These are phyloP conservation scores for Chymomyza fuscimana DNA, from an alignment of 2,888 invertebrate species.

Conservation along the genomic window DNA sequence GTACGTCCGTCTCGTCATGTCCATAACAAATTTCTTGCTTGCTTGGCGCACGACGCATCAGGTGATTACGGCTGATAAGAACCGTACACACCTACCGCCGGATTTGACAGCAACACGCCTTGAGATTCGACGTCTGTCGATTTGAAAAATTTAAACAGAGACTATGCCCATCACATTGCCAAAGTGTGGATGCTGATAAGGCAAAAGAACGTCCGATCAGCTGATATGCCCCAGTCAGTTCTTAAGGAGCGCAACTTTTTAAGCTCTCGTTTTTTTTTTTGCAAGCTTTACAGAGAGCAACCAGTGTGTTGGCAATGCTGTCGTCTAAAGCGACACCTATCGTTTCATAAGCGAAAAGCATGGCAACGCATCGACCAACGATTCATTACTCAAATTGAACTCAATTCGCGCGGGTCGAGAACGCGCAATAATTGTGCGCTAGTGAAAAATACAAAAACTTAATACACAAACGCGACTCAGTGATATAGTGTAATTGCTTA, in stretches of 20 bases:
- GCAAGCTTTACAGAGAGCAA: background rate
- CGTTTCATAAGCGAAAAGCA: constrained; percentile 52
- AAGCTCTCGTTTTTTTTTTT: too few relatives aligned
- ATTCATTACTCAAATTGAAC: constrained; percentile 65
- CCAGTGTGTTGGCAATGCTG: background rate
- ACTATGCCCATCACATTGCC: background rate
- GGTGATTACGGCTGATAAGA: background rate
- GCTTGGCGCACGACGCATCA: background rate
- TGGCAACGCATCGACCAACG: constrained; percentile 15
- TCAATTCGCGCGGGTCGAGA: constrained; percentile 62
- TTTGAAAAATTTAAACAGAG: background rate
- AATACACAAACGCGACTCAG: background rate
- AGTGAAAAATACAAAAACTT: constrained; percentile 29
- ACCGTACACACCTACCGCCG: background rate
- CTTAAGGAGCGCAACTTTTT: background rate
- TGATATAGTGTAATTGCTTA: background rate
- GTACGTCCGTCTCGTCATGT: background rate
- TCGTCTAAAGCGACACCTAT: constrained; percentile 20
- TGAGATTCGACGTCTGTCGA: background rate
- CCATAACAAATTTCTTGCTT: background rate
- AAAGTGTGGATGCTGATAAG: background rate
- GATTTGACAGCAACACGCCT: background rate
- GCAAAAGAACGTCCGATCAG: background rate
- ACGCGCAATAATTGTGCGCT: constrained; percentile 39
- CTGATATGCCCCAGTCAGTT: background rate